These are phyloP conservation scores for Tetramorium alpestre DNA, from an alignment of 1,140 invertebrate genomes.

Conservation along the genomic window DNA sequence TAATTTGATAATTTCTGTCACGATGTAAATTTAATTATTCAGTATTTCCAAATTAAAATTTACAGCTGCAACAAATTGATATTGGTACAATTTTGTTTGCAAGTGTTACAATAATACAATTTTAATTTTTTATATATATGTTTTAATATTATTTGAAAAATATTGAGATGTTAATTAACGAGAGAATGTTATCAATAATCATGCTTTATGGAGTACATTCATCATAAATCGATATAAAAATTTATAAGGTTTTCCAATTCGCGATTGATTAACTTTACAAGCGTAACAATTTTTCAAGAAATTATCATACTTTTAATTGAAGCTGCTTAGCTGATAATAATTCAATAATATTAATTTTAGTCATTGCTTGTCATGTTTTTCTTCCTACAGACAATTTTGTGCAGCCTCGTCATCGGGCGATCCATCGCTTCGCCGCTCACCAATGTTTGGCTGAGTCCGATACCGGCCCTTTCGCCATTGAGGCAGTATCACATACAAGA, in stretches of 20 bases:
- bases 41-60: not conserved
- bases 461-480: constrained; percentile 76
- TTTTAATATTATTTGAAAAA: not conserved
- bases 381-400: constrained; percentile 66
- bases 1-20: not conserved
- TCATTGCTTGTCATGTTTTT: not conserved
- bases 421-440: constrained; percentile 62
- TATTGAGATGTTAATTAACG: not conserved
- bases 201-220: no score
- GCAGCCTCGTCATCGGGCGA: constrained; percentile 65
- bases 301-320: not conserved
- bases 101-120: no score
- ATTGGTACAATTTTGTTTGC: not conserved
- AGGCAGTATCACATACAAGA: constrained; percentile 88
- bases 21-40: not conserved
- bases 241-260: not conserved
- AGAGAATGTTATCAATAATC: not conserved
- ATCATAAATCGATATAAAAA: not conserved
- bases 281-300: not conserved
- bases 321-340: not conserved
- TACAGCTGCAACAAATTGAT: not conserved
- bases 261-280: not conserved
- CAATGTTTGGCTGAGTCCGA: constrained; percentile 75
- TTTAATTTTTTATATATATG: no score
- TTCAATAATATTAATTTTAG: not conserved